Evolutionary conservation across 2,888 invertebrate species (phyloP).

Genomic region (Cyaniris semiargus): DNA sequence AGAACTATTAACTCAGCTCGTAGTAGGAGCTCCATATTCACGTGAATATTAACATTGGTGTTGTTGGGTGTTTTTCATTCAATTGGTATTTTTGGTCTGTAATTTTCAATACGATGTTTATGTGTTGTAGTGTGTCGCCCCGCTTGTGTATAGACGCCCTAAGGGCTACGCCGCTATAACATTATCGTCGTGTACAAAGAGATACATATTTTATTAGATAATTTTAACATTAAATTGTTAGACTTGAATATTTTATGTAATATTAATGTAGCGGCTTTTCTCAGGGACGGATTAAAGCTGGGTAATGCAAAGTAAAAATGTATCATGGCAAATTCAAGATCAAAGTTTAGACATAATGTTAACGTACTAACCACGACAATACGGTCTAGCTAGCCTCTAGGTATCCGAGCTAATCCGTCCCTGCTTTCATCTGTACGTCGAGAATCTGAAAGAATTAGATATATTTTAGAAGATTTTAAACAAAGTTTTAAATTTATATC

Average conservation of each 20-base stretch:
- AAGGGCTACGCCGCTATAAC: constrained; percentile 27
- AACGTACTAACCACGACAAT: not conserved
- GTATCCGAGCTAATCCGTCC: not conserved
- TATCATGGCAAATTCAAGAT: not conserved
- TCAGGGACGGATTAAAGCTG: constrained; percentile 13
- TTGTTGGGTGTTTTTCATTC: not conserved
- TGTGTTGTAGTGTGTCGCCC: not conserved
- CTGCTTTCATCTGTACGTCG: not conserved
- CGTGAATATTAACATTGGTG: not conserved
- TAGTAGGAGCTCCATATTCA: not conserved
- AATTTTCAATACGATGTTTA: not conserved
- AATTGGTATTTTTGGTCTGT: constrained; percentile 6
- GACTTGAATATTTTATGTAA: constrained; percentile 54
- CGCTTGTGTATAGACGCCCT: not conserved
- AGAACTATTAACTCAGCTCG: not conserved
- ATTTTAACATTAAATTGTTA: constrained; percentile 58
- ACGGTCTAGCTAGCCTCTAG: not conserved
- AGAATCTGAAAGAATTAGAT: constrained; percentile 9
- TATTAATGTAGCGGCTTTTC: constrained; percentile 34
- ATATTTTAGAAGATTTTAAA: constrained; percentile 29
- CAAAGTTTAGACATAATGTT: not conserved
- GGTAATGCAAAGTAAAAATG: not conserved
- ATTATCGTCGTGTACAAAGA: constrained; percentile 45
- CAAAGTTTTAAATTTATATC: constrained; percentile 31
- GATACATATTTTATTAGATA: constrained; percentile 62